Conservation (phyloP, 1,140 invertebrate species). For the Magallana ariakensis region DNA sequence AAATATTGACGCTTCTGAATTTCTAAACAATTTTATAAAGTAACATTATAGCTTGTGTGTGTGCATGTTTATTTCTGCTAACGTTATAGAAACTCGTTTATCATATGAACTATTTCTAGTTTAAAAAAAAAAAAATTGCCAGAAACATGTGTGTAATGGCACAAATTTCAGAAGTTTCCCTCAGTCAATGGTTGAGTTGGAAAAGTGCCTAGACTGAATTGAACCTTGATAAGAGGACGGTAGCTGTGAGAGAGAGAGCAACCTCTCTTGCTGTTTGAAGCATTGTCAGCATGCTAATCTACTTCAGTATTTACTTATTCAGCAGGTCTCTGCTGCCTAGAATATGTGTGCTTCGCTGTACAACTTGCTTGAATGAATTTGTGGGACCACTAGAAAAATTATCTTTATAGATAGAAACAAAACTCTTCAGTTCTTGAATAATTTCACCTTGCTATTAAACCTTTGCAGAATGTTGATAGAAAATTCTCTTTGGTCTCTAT, state of each 20-base stretch:
- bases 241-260: not conserved
- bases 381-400: not conserved
- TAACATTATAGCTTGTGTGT: not conserved
- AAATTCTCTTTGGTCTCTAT: not conserved
- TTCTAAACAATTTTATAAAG: not conserved
- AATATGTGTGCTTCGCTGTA: not conserved
- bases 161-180: not conserved
- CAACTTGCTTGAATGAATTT: not conserved
- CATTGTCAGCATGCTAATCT: constrained; percentile 10
- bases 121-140: constrained; percentile 11
- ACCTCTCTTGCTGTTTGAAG: not conserved
- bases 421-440: not conserved
- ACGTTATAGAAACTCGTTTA: not conserved
- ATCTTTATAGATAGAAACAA: not conserved
- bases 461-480: not conserved
- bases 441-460: not conserved
- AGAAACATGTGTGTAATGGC: constrained; percentile 14
- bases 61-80: not conserved
- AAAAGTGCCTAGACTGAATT: constrained; percentile 13
- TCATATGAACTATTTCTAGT: not conserved
- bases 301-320: constrained; percentile 28
- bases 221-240: not conserved
- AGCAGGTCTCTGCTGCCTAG: not conserved
- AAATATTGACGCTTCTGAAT: not conserved
- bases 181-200: constrained; percentile 19